Base-by-base conservation (phyloP, 2,888 invertebrate genomes). In the Volucella inanis region DNA sequence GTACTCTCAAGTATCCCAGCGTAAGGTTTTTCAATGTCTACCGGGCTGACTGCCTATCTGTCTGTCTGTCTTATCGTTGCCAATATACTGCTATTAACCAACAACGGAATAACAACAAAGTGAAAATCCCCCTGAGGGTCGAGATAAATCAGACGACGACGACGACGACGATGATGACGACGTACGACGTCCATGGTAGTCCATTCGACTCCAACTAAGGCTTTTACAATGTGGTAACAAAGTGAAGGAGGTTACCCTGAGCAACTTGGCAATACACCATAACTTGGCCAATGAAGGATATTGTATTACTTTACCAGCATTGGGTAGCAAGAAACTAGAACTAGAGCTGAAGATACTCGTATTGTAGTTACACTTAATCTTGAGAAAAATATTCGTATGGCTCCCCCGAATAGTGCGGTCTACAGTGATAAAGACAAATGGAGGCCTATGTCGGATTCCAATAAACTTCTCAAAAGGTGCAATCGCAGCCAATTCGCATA, bases 81-180 rank as follows among this genome's bases (percentile, higher is more conserved):
- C 65, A 84, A 67, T 76, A 52, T 71, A 65, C 72, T 78, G 76
- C 85, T 85, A 85, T 85, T 81, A 85, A 85, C 76, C 81, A 57
- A 67, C 67, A 65, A 50, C 31, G 47, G 39, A 38, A 79, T 72
- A 84, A 71, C 61, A 76, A 72, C 71, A 83, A 82, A 87, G 79
- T 83, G 82, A 83, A 87, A 87, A 87, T 79, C 57, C 67, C 82
- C 74, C 87, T 52, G 65, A 71, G 75, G 87, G 80, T 77, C 54
- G 62, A 57, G 87, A 84, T 87, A 84, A 87, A 87, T 84, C 84
- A 80, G 78, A 84, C 79, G 61, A 87, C 62, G 68, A 72, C 79
- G 50, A 71, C 77, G 39, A 45, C 62, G 18, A 43, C 38, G 38
- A 31, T 15, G 1, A 75, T 62, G 49, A 81, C 47, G 38, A 64